Conservation (phyloP, 30 jellyfish, hydroid and myxozoan species). For the Hydractinia echinata region DNA sequence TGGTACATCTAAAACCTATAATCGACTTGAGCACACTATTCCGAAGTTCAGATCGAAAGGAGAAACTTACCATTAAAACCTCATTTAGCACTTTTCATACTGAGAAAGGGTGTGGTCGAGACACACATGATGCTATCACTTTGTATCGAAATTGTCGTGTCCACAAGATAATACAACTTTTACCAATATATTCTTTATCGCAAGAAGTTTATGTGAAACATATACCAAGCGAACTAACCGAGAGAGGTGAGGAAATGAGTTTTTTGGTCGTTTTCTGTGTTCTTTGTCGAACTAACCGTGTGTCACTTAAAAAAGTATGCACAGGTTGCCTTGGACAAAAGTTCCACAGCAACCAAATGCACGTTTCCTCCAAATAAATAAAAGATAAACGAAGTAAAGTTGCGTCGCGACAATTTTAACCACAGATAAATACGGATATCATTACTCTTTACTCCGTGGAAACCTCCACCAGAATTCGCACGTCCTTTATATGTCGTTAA, state of each 20-base stretch:
- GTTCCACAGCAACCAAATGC: too few species aligned
- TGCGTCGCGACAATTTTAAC: too few species aligned
- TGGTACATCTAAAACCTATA: not conserved
- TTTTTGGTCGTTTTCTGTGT: not conserved
- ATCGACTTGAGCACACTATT: not conserved
- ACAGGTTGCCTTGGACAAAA: too few species aligned
- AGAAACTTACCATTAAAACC: not conserved
- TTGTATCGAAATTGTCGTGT: not conserved
- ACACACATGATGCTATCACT: not conserved
- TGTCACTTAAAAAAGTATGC: too few species aligned
- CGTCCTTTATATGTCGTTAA: too few species aligned
- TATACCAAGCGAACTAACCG: not conserved
- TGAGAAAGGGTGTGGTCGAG: constrained; percentile 2
- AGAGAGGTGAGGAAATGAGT: not conserved
- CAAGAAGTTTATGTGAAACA: not conserved
- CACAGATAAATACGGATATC: too few species aligned
- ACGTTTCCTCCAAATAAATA: too few species aligned
- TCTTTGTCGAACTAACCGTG: too few species aligned
- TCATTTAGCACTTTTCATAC: not conserved
- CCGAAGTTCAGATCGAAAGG: not conserved
- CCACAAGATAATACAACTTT: not conserved
- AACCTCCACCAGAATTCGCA: too few species aligned
- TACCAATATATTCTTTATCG: not conserved
- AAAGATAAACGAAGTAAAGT: too few species aligned
- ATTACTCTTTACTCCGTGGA: too few species aligned